These are phyloP conservation scores for Caenorhabditis uteleia DNA, from an alignment of 2,888 invertebrate species.

Conservation along the genomic window DNA sequence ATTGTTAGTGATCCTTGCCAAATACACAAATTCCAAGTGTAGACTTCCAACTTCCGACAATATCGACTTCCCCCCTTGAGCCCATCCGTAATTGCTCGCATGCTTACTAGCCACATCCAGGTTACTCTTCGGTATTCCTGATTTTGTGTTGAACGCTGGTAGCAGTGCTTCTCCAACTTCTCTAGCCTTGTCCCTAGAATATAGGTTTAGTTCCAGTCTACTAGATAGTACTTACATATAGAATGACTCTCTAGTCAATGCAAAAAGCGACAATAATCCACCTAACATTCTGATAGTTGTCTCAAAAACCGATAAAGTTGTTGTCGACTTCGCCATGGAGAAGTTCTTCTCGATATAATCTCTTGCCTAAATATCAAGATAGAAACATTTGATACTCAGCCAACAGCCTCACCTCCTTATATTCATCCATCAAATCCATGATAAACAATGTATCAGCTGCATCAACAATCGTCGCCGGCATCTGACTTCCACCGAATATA, in stretches of 20 bases:
- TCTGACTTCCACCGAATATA: slow-evolving; percentile 70
- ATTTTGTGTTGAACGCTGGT: slow-evolving; percentile 95
- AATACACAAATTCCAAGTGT: slow-evolving; percentile 92
- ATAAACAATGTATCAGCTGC: slow-evolving; percentile 93
- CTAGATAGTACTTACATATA: slow-evolving; percentile 69
- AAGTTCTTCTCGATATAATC: slow-evolving; percentile 76
- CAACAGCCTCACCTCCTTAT: slow-evolving; percentile 84
- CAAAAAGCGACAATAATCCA: slow-evolving; percentile 88
- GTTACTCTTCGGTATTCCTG: slow-evolving; percentile 88
- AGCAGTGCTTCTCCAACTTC: slow-evolving; percentile 89
- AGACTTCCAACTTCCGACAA: slow-evolving; percentile 95
- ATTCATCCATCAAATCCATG: slow-evolving; percentile 93
- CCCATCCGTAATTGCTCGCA: slow-evolving; percentile 95
- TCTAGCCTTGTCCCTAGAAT: slow-evolving; percentile 90
- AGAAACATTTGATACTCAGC: not conserved
- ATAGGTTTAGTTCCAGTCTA: not conserved
- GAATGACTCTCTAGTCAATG: slow-evolving; percentile 85
- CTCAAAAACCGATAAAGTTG: slow-evolving; percentile 95
- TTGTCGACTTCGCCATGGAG: slow-evolving; percentile 72
- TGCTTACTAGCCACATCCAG: slow-evolving; percentile 82
- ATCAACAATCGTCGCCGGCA: slow-evolving; percentile 83
- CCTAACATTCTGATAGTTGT: slow-evolving; percentile 96
- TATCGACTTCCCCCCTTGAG: slow-evolving; percentile 80
- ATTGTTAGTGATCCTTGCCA: slow-evolving; percentile 93
- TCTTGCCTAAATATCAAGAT: slow-evolving; percentile 76